Evolutionary conservation across 2,888 invertebrate species (phyloP), one percentile per base, ranked within the genome.

Genomic region (Caradrina kadenii): DNA sequence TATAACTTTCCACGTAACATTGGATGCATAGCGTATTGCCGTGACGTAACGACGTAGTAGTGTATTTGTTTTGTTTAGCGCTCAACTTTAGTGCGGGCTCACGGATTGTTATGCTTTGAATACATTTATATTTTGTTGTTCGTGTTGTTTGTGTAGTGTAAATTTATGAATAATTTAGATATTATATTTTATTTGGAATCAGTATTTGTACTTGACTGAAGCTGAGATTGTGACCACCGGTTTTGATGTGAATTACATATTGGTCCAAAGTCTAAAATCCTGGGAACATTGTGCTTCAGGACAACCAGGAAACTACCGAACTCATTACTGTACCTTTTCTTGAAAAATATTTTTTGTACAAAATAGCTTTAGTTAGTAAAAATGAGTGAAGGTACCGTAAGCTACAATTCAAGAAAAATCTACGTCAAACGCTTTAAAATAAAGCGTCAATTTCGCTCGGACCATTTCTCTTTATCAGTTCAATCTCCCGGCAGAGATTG

Each of bases 31-130:
- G 49, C n/a, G 70, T 53, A 49, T 7, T 49, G 26, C 58, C 26
- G 31, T 76, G 65, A 78, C 73, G 79, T 73, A 65, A 68, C 53
- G 59, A 13, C 39, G 50, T 61, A 22, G 64, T 61, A 48, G 31
- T 17, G 45, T 58, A 69, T 76, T 78, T 72, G 75, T 76, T 78
- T 76, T 72, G 65, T 72, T 76, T 73, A 72, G 62, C 45, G 58
- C 58, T 78, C 76, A 65, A 72, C 76, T 76, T 76, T 65, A 62
- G 59, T 72, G 55, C 64, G 76, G 76, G 78, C 65, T 78, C 79
- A 78, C 50, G 59, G 72, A 53, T 78, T 78, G 76, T 78, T 77
- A 77, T 75, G 64, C 52, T 78, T 59, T 19, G 58, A 65, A 76
- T 65, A 78, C 61, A 42, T 78, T 76, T 54, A 50, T 69, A 72